phyloP scores from a whole-genome alignment of 1,140 invertebrate species.

The Drosophila nigromelanica region DNA sequence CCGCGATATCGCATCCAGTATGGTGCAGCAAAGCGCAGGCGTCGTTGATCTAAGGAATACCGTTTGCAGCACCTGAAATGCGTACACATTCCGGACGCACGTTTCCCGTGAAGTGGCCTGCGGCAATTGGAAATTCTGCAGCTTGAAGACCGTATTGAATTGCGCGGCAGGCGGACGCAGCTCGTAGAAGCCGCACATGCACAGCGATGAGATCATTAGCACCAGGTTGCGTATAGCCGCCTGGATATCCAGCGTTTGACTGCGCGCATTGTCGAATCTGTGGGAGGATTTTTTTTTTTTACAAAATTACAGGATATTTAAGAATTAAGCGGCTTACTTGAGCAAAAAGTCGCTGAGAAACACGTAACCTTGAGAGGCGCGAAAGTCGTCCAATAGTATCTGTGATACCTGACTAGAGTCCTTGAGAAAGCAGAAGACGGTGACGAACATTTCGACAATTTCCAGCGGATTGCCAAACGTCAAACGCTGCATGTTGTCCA shows the following conservation, averaged over 20 bases:
- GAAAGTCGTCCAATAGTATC: constrained; percentile 97
- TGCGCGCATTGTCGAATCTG: constrained; percentile 90
- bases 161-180: constrained; percentile 93
- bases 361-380: constrained; percentile 96
- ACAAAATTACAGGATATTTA: accelerated
- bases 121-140: constrained; percentile 96
- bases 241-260: constrained; percentile 90
- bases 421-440: constrained; percentile 98
- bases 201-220: constrained; percentile 95
- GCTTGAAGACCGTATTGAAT: constrained; percentile 94
- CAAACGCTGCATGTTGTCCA: constrained; percentile 98
- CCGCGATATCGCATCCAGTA: constrained; percentile 97
- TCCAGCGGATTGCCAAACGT: constrained; percentile 96
- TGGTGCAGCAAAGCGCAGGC: constrained; percentile 92
- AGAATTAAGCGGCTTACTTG: constrained; percentile 87
- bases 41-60: constrained; percentile 96
- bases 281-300: constrained; percentile 13
- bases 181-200: constrained; percentile 96
- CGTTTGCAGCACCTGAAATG: constrained; percentile 97
- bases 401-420: constrained; percentile 99
- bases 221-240: constrained; percentile 97
- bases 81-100: constrained; percentile 96
- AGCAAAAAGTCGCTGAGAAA: constrained; percentile 97
- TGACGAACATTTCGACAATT: constrained; percentile 99
- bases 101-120: constrained; percentile 94